Conservation (phyloP, 1,140 invertebrate genomes). For the Drosophila carrolli region DNA sequence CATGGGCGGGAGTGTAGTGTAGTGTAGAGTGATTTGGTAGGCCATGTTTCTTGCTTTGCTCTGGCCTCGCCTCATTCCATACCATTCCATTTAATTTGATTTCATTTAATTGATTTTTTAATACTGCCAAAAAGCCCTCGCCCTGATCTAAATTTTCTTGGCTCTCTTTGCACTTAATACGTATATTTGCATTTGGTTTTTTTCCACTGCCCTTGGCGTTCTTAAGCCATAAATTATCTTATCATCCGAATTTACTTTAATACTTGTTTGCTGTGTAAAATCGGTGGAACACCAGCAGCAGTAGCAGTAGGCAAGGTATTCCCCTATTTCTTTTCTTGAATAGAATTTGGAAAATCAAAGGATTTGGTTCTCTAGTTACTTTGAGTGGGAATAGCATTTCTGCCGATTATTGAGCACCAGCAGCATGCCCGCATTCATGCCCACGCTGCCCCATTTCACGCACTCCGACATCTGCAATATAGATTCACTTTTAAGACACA, state of each 20-base stretch:
- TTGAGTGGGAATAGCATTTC: slow-evolving; percentile 65
- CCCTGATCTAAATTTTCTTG: slow-evolving; percentile 7
- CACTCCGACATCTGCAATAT: slow-evolving; percentile 88
- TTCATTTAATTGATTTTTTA: not conserved
- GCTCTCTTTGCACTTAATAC: slow-evolving; percentile 13
- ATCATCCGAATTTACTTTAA: slow-evolving; percentile 63
- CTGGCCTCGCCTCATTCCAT: not conserved
- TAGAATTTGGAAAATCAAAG: not conserved
- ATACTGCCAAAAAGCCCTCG: slow-evolving; percentile 28
- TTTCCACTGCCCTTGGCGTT: slow-evolving; percentile 27
- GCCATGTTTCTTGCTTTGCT: slow-evolving; percentile 13
- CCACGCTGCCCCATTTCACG: slow-evolving; percentile 88
- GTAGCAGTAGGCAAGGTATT: too few species aligned
- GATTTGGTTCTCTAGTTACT: slow-evolving; percentile 46
- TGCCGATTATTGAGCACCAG: slow-evolving; percentile 86
- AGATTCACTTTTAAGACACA: slow-evolving; percentile 65
- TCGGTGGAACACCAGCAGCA: not conserved
- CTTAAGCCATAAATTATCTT: slow-evolving; percentile 48
- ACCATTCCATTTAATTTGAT: not conserved
- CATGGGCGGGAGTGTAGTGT: slow-evolving; percentile 31
- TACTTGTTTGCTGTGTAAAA: slow-evolving; percentile 28
- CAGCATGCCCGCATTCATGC: slow-evolving; percentile 88
- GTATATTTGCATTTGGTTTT: slow-evolving; percentile 22
- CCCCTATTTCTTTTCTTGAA: slow-evolving; percentile 1
- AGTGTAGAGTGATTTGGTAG: slow-evolving; percentile 8